phyloP scores from a whole-genome alignment of 2,113 vertebrate species.

The Myiopsitta monachus region DNA sequence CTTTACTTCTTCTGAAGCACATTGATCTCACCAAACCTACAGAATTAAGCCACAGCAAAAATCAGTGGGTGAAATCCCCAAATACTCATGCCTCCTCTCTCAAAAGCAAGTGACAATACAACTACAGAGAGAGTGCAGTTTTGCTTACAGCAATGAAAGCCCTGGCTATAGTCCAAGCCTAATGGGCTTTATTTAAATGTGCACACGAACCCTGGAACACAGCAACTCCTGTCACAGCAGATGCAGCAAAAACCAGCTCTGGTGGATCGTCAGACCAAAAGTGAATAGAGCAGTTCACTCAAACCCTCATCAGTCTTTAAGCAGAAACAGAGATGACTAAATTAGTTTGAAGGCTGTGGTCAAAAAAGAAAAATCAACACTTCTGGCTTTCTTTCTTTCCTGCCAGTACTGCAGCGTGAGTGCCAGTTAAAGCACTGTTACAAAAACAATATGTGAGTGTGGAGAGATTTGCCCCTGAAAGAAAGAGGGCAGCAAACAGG shows the following conservation, averaged over 20 bases:
- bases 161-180: background rate
- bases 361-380: background rate
- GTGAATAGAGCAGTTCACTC: rapidly evolving
- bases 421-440: background rate
- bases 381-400: background rate
- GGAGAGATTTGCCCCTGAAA: background rate
- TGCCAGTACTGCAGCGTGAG: background rate
- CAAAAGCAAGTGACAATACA: background rate
- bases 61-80: background rate
- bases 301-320: background rate
- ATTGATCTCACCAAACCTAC: background rate
- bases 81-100: background rate
- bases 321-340: background rate
- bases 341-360: background rate
- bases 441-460: background rate
- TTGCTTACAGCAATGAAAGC: background rate
- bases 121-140: background rate
- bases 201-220: background rate
- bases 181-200: background rate
- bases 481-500: background rate
- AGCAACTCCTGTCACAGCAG: background rate
- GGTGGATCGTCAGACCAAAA: background rate
- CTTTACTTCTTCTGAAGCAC: background rate
- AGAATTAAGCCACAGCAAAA: background rate
- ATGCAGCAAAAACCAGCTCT: background rate